Conservation (phyloP, 2,888 invertebrate species). For the Lycocerus yunnanus region DNA sequence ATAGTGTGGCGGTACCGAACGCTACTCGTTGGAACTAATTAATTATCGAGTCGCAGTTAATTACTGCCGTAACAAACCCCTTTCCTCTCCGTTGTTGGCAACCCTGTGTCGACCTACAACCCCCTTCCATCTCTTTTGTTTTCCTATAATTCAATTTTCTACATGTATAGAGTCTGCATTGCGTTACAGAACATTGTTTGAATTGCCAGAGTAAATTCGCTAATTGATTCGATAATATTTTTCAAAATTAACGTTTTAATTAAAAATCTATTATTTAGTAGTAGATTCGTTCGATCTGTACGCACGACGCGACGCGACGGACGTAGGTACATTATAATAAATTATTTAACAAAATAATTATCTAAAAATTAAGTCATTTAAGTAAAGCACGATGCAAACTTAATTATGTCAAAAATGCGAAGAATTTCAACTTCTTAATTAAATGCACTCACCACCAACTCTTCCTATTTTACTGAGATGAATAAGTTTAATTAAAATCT, state of each 20-base stretch:
- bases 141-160: conserved; percentile 54
- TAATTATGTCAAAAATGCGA: conserved; percentile 58
- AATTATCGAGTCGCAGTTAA: conserved; percentile 56
- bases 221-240: conserved; percentile 10
- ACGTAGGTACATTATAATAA: not conserved
- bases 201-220: conserved; percentile 19
- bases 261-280: not conserved
- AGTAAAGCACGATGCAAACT: conserved; percentile 54
- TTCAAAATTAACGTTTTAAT: not conserved
- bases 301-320: too few relatives aligned
- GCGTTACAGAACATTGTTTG: conserved; percentile 30
- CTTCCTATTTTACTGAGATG: conserved; percentile 56
- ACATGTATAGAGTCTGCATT: conserved; percentile 43
- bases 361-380: conserved; percentile 52
- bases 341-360: conserved; percentile 4
- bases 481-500: conserved; percentile 59
- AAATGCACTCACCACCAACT: conserved; percentile 55
- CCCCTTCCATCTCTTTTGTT: conserved; percentile 45
- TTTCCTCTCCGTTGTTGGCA: conserved; percentile 41
- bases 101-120: conserved; percentile 41
- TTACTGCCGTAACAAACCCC: conserved; percentile 53
- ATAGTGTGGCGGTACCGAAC: conserved; percentile 47
- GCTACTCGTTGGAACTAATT: conserved; percentile 55
- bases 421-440: conserved; percentile 57
- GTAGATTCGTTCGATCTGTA: not conserved